Evolutionary conservation across 2,797 vertebrate genomes (phyloP).

Genomic region (Cyprinodon diabolis): DNA sequence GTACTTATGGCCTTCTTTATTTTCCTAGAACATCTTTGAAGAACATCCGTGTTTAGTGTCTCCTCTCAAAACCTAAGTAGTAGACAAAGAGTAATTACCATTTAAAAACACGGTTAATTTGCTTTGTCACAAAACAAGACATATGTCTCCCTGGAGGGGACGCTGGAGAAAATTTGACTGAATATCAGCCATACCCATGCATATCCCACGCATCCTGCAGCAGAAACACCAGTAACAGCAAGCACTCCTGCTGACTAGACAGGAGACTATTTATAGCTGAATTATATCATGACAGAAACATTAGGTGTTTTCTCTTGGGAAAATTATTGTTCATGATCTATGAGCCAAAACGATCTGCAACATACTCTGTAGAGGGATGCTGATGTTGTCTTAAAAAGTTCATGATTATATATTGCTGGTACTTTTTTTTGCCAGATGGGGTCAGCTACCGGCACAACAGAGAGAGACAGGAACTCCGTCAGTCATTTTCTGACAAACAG

Average conservation of each 20-base stretch:
- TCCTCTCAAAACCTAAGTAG: slow-evolving; percentile 23
- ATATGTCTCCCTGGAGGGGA: slow-evolving; percentile 73
- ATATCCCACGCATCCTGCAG: slow-evolving; percentile 69
- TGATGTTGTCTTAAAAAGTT: slow-evolving; percentile 29
- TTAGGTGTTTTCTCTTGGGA: slow-evolving; percentile 50
- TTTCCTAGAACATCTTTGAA: slow-evolving; percentile 9
- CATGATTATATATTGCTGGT: slow-evolving; percentile 10
- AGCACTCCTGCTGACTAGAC: slow-evolving; percentile 58
- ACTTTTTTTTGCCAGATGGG: slow-evolving; percentile 11
- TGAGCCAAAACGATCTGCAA: slow-evolving; percentile 27
- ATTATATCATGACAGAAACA: slow-evolving; percentile 58
- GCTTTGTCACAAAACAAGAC: slow-evolving; percentile 79
- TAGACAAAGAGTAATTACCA: slow-evolving; percentile 59
- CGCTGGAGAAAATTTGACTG: slow-evolving; percentile 71
- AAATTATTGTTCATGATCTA: slow-evolving; percentile 47
- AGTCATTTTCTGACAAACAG: slow-evolving; percentile 50
- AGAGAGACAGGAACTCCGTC: slow-evolving; percentile 23
- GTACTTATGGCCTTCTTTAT: neutral
- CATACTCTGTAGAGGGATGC: slow-evolving; percentile 20
- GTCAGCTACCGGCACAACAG: slow-evolving; percentile 26
- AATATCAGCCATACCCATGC: slow-evolving; percentile 74
- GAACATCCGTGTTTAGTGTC: slow-evolving; percentile 8
- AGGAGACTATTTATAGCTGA: slow-evolving; percentile 58
- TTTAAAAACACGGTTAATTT: slow-evolving; percentile 77
- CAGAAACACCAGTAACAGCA: slow-evolving; percentile 61